Conservation (phyloP, 1,140 invertebrate species). For the Rhizoglyphus robini region DNA sequence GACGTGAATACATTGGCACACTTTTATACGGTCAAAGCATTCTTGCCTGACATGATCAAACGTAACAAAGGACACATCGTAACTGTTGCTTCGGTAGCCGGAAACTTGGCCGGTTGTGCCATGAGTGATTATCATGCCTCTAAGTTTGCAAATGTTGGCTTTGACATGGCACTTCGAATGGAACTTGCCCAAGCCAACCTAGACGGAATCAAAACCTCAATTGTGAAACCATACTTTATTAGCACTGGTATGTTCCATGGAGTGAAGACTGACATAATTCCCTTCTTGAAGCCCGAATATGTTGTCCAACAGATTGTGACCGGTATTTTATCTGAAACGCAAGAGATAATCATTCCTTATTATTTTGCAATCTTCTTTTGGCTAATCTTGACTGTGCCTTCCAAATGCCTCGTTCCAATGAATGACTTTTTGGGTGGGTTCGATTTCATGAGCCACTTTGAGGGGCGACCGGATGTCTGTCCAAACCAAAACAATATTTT, state of each 20-base stretch:
- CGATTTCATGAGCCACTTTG: conserved; percentile 18
- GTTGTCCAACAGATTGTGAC: conserved; percentile 67
- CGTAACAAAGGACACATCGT: conserved; percentile 71
- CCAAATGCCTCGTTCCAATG: neutral
- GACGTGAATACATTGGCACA: conserved; percentile 49
- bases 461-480: neutral
- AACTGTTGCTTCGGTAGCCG: conserved; percentile 83
- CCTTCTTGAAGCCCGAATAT: conserved; percentile 46
- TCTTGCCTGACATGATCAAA: conserved; percentile 55
- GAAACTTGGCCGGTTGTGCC: conserved; percentile 61
- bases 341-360: conserved; percentile 52
- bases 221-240: conserved; percentile 82
- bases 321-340: conserved; percentile 64
- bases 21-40: conserved; percentile 48
- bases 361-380: conserved; percentile 20
- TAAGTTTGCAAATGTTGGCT: conserved; percentile 86
- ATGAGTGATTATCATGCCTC: conserved; percentile 89
- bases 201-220: conserved; percentile 65
- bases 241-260: conserved; percentile 90
- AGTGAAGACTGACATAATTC: conserved; percentile 8
- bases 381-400: neutral
- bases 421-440: conserved; percentile 12
- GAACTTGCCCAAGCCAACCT: conserved; percentile 48
- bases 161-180: conserved; percentile 66
- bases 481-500: neutral